Percentiles rank a stretch among this genome's conserved stretches.
Conservation (phyloP, 1,140 invertebrate genomes). For the Saxidomus purpurata region DNA sequence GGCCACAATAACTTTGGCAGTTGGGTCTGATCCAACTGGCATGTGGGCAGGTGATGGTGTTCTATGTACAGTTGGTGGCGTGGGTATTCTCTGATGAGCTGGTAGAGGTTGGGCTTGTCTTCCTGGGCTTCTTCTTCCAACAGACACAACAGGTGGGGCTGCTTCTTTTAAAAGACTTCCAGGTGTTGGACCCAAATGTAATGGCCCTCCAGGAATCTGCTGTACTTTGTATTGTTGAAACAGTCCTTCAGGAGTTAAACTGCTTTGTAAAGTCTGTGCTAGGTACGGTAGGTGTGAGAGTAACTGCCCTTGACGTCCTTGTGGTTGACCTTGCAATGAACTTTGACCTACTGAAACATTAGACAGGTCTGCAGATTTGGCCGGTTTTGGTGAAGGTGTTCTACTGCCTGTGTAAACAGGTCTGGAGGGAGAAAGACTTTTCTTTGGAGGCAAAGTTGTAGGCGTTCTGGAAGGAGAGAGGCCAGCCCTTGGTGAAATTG, state of each 20-base stretch:
- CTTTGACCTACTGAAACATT: not conserved
- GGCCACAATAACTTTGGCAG: slow-evolving; percentile 6
- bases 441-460: slow-evolving; percentile 60
- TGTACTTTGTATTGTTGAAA: slow-evolving; percentile 55
- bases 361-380: not conserved
- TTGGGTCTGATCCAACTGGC: not conserved
- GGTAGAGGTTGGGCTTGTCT: slow-evolving; percentile 36
- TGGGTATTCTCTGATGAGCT: slow-evolving; percentile 46
- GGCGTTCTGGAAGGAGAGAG: slow-evolving; percentile 50
- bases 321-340: slow-evolving; percentile 12
- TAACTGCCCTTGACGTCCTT: slow-evolving; percentile 26
- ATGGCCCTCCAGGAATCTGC: not conserved
- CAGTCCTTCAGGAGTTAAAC: slow-evolving; percentile 37
- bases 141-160: not conserved
- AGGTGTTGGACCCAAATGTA: not conserved
- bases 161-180: not conserved
- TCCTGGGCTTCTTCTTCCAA: not conserved
- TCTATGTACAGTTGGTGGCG: slow-evolving; percentile 29
- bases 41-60: slow-evolving; percentile 66
- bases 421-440: slow-evolving; percentile 61
- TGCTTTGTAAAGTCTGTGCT: slow-evolving; percentile 52
- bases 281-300: slow-evolving; percentile 56
- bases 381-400: slow-evolving; percentile 29
- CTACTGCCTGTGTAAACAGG: slow-evolving; percentile 18
- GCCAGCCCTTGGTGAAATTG: slow-evolving; percentile 35